phyloP scores from a whole-genome alignment of 2,113 vertebrate species.

The Donacobius atricapilla region DNA sequence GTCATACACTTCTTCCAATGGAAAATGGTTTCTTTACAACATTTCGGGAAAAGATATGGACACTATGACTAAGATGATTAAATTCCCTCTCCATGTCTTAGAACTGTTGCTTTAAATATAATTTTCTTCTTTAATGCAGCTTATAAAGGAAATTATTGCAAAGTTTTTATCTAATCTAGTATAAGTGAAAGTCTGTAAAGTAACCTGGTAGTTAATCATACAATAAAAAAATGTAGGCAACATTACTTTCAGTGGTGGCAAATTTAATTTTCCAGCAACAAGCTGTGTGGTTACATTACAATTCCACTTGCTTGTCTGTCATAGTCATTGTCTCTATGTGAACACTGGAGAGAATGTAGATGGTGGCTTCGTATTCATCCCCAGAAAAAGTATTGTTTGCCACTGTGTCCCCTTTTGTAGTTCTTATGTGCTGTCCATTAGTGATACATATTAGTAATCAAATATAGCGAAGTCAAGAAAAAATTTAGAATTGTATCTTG shows the following conservation, averaged over 20 bases:
- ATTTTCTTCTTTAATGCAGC: neutral
- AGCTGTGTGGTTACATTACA: neutral
- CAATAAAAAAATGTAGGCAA: neutral
- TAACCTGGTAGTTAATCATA: neutral
- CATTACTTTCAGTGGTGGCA: neutral
- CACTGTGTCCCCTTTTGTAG: neutral
- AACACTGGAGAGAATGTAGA: neutral
- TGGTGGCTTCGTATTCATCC: neutral
- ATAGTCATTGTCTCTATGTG: neutral
- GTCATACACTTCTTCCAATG: neutral
- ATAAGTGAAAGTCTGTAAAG: neutral
- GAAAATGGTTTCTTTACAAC: neutral
- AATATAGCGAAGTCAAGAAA: neutral
- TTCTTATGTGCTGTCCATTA: neutral
- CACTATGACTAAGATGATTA: neutral
- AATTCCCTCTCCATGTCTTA: neutral
- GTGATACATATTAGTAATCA: neutral
- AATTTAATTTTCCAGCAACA: neutral
- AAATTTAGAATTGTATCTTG: neutral
- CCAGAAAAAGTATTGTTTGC: neutral
- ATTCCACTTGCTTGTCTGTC: neutral
- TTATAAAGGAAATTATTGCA: neutral
- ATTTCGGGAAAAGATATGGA: neutral
- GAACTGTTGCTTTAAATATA: neutral
- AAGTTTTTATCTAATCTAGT: neutral